Conservation (phyloP, 2,797 vertebrate genomes). For the Haliaeetus albicilla region DNA sequence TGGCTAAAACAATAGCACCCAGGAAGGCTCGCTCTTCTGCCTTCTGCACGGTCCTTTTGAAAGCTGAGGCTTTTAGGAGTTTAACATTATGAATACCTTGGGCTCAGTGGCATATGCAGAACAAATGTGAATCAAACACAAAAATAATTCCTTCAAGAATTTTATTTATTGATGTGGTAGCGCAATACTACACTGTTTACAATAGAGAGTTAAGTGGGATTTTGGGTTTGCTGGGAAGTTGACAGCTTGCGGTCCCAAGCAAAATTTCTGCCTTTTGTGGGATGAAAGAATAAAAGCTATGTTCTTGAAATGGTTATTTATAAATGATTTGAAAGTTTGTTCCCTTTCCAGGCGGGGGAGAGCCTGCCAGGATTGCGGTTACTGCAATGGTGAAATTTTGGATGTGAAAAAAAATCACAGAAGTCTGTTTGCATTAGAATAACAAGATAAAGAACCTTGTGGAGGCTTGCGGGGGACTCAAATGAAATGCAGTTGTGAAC, state of each 20-base stretch:
- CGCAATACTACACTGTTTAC: slow-evolving; percentile 72
- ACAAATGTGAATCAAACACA: slow-evolving; percentile 75
- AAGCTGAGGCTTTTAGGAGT: slow-evolving; percentile 14
- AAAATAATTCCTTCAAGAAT: slow-evolving; percentile 68
- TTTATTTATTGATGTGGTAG: slow-evolving; percentile 73
- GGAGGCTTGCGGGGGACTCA: neutral
- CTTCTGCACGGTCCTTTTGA: slow-evolving; percentile 14
- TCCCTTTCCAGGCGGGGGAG: slow-evolving; percentile 49
- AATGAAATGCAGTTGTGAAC: slow-evolving; percentile 18
- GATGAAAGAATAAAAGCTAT: slow-evolving; percentile 70
- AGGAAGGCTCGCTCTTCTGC: neutral
- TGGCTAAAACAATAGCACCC: neutral
- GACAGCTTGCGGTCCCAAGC: slow-evolving; percentile 70
- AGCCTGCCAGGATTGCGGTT: slow-evolving; percentile 67
- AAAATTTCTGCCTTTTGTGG: slow-evolving; percentile 68
- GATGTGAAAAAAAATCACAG: slow-evolving; percentile 53
- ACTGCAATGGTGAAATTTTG: slow-evolving; percentile 52
- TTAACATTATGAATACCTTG: slow-evolving; percentile 55
- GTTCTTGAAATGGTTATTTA: slow-evolving; percentile 75
- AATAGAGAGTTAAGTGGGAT: slow-evolving; percentile 68
- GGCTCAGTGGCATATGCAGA: slow-evolving; percentile 72
- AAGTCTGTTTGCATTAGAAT: slow-evolving; percentile 69
- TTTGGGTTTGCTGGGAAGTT: slow-evolving; percentile 68
- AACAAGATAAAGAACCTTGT: slow-evolving; percentile 59
- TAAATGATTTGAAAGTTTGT: slow-evolving; percentile 71